Evolutionary conservation across 2,888 invertebrate genomes (phyloP).

Genomic region (Macaria notata): DNA sequence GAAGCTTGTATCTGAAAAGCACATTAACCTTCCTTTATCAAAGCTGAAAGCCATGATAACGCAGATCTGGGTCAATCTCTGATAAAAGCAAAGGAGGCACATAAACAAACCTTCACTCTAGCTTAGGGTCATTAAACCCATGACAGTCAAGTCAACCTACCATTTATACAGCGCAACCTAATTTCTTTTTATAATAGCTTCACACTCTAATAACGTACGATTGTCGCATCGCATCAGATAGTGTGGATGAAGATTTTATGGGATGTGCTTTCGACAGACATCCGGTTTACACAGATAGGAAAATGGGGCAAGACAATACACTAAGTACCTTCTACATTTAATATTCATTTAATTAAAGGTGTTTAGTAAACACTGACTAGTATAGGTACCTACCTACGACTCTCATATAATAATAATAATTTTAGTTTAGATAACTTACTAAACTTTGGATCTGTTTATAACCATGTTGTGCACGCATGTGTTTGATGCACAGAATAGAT

Average conservation of each 20-base stretch:
- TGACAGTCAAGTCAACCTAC: constrained; percentile 27
- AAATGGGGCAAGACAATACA: too few relatives aligned
- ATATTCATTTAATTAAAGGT: too few relatives aligned
- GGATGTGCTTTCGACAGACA: constrained; percentile 17
- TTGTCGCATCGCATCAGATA: constrained; percentile 60
- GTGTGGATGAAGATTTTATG: constrained; percentile 11
- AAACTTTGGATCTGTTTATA: too few relatives aligned
- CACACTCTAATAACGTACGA: constrained; percentile 63
- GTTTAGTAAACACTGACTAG: too few relatives aligned
- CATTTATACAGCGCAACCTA: constrained; percentile 61
- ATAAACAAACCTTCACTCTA: constrained; percentile 9
- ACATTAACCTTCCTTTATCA: too few relatives aligned
- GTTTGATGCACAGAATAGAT: too few relatives aligned
- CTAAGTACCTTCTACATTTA: too few relatives aligned
- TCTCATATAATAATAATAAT: too few relatives aligned
- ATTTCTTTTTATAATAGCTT: constrained; percentile 74
- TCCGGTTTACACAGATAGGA: background rate
- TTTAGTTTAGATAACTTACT: too few relatives aligned
- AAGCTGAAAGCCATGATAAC: constrained; percentile 11
- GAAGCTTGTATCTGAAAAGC: too few relatives aligned
- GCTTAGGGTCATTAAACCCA: constrained; percentile 40
- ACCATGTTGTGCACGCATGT: too few relatives aligned
- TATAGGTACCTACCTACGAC: too few relatives aligned
- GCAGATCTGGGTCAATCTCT: constrained; percentile 16
- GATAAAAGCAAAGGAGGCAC: constrained; percentile 18